Evolutionary conservation across 2,797 vertebrate genomes (phyloP).

Genomic region (Pseudotriccus pelzelni): DNA sequence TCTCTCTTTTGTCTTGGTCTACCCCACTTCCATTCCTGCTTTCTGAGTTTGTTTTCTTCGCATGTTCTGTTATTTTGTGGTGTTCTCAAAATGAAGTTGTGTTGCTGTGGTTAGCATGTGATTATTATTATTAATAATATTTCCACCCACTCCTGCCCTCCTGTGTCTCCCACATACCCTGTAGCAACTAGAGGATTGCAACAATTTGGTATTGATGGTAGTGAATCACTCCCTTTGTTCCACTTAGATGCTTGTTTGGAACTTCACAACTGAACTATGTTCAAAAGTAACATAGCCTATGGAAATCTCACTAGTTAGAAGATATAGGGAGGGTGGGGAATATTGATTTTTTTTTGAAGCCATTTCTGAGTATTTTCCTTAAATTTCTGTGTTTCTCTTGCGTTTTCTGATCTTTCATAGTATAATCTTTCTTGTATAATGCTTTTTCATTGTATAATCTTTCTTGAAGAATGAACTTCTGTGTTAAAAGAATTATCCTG

Average conservation of each 20-base stretch:
- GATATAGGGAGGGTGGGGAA: not conserved
- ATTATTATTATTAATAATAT: not conserved
- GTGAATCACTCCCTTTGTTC: not conserved
- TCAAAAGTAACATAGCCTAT: not conserved
- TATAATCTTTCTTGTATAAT: not conserved
- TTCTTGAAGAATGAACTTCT: not conserved
- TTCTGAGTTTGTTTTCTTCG: not conserved
- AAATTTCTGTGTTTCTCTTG: not conserved
- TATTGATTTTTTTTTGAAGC: not conserved
- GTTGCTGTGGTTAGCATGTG: not conserved
- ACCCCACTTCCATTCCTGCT: not conserved
- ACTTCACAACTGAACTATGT: not conserved
- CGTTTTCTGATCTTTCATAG: not conserved
- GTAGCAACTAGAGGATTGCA: not conserved
- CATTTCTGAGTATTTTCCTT: not conserved
- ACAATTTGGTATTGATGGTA: not conserved
- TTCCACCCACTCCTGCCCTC: not conserved
- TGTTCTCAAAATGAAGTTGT: not conserved
- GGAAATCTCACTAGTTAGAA: not conserved
- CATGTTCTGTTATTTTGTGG: not conserved
- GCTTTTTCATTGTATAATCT: not conserved
- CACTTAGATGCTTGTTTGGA: not conserved
- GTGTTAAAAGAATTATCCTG: not conserved
- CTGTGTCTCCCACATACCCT: not conserved
- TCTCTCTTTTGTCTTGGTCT: not conserved